Evolutionary conservation across 2,113 vertebrate species (phyloP), one percentile per base, ranked within the genome.

Genomic region (Clupea harengus): DNA sequence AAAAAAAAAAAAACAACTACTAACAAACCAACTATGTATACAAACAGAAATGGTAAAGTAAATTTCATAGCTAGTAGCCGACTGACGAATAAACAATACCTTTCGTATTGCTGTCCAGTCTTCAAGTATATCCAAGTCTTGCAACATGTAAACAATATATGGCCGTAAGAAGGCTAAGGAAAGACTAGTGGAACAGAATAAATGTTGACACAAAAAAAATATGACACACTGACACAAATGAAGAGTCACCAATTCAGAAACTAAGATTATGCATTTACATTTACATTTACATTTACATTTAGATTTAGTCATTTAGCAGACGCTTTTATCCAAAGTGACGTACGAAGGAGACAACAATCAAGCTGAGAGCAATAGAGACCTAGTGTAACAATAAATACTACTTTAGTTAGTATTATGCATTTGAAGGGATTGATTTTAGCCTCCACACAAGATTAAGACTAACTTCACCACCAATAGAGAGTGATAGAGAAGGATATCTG

Each of bases 131-230:
- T 97, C 97, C 87, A 97, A 94, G 88, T 97, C 97, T 92, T 97
- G 97, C 86, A 97, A 91, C 96, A 97, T 97, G 95, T 97, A 97
- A 92, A 97, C 96, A 91, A 97, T 97, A 96, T 96, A 97, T 47
- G 96, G 96, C 0, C 96, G 96, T 97, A 88, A 22, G 88, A 88
- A 87, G 28, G 95, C 96, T 94, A 97, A 92, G 94, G 95, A 91
- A 75, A 17, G 20, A 32, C n/a, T 22, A 7, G 13, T 22, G 7
- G n/a, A 60, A 46, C 17, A n/a, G 17, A 72, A 44, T 84, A 46
- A 49, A 46, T 47, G 25, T 82, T 28, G n/a, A n/a, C n/a, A n/a
- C n/a, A 64, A 64, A 64, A 22, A 22, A 22, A 22, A 64, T 6
- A 28, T 3, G 11, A 75, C 28, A 39, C 25, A 78, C 2, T 78